Percentiles rank a stretch among this genome's conserved stretches.
phyloP scores from a whole-genome alignment of 2,888 invertebrate genomes.

The Eupithecia abbreviata region DNA sequence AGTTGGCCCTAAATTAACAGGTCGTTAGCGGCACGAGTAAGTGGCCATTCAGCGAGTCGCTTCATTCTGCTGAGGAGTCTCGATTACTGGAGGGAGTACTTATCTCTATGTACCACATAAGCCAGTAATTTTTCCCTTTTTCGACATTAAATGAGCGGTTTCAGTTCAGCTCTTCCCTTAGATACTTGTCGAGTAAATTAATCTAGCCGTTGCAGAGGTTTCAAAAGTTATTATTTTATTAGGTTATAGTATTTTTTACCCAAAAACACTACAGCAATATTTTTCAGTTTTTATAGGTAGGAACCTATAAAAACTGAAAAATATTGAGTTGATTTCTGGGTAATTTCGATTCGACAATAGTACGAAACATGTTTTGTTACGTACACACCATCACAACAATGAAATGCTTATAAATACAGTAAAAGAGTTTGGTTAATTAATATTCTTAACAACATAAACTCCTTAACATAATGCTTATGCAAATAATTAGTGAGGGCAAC shows the following conservation, averaged over 20 bases:
- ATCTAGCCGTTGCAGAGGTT: no score
- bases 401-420: neutral
- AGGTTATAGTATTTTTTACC: neutral
- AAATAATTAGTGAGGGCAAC: conserved; percentile 13
- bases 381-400: neutral
- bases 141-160: conserved; percentile 6
- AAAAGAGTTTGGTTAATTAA: neutral
- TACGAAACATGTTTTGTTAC: no score
- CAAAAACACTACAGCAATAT: neutral
- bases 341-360: no score
- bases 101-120: conserved; percentile 19
- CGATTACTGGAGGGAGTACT: conserved; percentile 23
- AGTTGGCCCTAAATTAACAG: conserved; percentile 59
- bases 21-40: conserved; percentile 52
- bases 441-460: neutral
- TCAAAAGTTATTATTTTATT: neutral
- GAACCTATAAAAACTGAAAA: no score
- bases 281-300: neutral
- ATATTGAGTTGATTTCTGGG: no score
- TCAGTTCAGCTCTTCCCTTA: neutral
- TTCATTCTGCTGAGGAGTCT: conserved; percentile 28
- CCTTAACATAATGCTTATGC: conserved; percentile 5
- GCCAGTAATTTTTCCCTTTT: conserved; percentile 11
- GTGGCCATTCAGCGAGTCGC: conserved; percentile 49
- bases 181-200: neutral